Conservation (phyloP, 2,888 invertebrate species). For the Nysson spinosus region DNA sequence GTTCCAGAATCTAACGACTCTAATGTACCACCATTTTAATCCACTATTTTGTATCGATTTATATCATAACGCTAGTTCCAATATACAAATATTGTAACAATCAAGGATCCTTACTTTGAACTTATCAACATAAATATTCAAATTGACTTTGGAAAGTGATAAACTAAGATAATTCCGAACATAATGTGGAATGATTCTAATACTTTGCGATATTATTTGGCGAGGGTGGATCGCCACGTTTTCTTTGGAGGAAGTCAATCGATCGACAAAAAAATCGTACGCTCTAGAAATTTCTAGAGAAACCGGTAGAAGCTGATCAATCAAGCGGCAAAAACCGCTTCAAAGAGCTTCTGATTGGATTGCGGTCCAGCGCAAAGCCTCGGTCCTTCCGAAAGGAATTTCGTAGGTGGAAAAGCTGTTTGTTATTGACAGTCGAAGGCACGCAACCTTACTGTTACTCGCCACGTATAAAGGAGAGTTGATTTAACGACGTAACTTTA, state of each 20-base stretch:
- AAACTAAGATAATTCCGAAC: too few relatives aligned
- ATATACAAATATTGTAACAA: too few relatives aligned
- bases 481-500: constrained; percentile 39
- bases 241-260: constrained; percentile 18
- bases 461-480: constrained; percentile 20
- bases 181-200: too few relatives aligned
- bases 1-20: constrained; percentile 33
- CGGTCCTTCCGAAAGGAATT: constrained; percentile 23
- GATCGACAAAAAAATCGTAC: constrained; percentile 13
- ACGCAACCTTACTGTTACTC: constrained; percentile 31
- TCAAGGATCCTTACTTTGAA: too few relatives aligned
- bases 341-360: constrained; percentile 5
- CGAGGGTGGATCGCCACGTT: too few relatives aligned
- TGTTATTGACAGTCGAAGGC: constrained; percentile 46
- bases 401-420: constrained; percentile 11
- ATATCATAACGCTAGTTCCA: too few relatives aligned
- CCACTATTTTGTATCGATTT: too few relatives aligned
- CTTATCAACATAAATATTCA: too few relatives aligned
- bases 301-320: constrained; percentile 23
- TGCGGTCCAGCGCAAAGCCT: constrained; percentile 12
- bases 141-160: too few relatives aligned
- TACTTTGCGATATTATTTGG: too few relatives aligned
- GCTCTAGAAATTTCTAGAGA: constrained; percentile 6
- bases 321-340: constrained; percentile 28
- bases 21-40: constrained; percentile 13